Base-by-base conservation (phyloP, 2,113 vertebrate genomes). In the Phyllostomus hastatus region DNA sequence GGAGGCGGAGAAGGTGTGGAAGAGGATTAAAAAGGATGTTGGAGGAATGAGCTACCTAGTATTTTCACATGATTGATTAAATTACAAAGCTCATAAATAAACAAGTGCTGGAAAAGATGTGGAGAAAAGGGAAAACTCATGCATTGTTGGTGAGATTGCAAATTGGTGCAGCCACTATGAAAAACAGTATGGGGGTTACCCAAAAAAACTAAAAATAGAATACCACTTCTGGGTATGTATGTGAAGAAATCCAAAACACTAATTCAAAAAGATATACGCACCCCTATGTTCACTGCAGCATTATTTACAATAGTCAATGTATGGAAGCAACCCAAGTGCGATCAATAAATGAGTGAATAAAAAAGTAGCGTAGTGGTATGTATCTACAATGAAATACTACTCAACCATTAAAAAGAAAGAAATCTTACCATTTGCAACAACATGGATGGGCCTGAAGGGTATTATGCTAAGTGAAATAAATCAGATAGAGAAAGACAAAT, bases 21-120 rank as follows among this genome's bases (percentile, higher is more conserved):
- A 43, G 6, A 43, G 35, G 26, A 24, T 19, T 52, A 16, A 41
- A 81, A 73, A 81, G 79, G 31, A 92, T 54, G 59, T 75, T 70
- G 11, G 7, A 94, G 19, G 35, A 97, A 82, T 59, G 7, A 88
- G 48, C 31, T 52, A 41, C 26, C 16, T 11, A 46, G n/a, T 52
- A 75, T 89, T 94, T 91, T 81, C 66, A 80, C 46, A 67, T 81
- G 64, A 54, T 75, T 84, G 88, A 89, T 95, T 75, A 76, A 80
- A 54, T 59, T 85, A 84, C 46, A 84, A 81, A 76, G 28, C 81
- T 70, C 67, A 70, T 70, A 19, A 70, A 38, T 35, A 69, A 67
- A 67, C 66, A 64, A 64, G 61, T 64, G 28, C 28, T 14, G 12
- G 11, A 4, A 64, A 61, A 61, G 59, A 61, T 28, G 10, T 28